Percentiles rank a stretch among this genome's conserved stretches.
These are phyloP conservation scores for Pontoporia blainvillei DNA, from an alignment of 2,113 vertebrate species.

Conservation along the genomic window DNA sequence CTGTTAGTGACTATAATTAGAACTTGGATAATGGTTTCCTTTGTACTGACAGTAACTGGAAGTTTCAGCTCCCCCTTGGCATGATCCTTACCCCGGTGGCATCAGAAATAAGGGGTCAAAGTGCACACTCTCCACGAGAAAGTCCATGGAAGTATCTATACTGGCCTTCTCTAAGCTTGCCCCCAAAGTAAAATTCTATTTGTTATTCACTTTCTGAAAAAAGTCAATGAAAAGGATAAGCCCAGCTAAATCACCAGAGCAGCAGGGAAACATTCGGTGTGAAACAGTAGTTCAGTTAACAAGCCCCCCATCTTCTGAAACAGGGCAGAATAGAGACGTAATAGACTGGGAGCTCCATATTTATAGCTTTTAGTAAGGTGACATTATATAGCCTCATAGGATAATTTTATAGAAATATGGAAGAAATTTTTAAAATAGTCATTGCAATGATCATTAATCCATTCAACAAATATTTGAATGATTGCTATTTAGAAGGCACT, in stretches of 20 bases:
- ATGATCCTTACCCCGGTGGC: background rate
- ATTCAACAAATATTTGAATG: constrained; percentile 25
- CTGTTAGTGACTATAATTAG: background rate
- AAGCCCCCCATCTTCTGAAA: background rate
- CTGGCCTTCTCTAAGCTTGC: background rate
- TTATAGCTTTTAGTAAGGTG: background rate
- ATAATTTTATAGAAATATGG: background rate
- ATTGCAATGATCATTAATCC: background rate
- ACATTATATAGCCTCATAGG: background rate
- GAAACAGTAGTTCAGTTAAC: background rate
- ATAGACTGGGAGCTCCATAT: background rate
- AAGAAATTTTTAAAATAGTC: background rate
- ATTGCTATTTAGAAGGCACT: background rate
- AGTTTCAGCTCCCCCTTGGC: background rate
- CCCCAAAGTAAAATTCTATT: background rate
- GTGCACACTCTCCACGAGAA: background rate
- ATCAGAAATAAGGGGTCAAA: background rate
- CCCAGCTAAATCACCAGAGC: background rate
- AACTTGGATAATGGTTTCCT: constrained; percentile 2
- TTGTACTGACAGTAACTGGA: background rate
- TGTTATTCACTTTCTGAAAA: constrained; percentile 1
- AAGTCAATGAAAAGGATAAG: background rate
- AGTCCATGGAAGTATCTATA: background rate
- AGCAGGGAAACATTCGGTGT: background rate
- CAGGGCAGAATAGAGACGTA: background rate